Base-by-base conservation (phyloP, 1,140 invertebrate species). In the Apis dorsata region DNA sequence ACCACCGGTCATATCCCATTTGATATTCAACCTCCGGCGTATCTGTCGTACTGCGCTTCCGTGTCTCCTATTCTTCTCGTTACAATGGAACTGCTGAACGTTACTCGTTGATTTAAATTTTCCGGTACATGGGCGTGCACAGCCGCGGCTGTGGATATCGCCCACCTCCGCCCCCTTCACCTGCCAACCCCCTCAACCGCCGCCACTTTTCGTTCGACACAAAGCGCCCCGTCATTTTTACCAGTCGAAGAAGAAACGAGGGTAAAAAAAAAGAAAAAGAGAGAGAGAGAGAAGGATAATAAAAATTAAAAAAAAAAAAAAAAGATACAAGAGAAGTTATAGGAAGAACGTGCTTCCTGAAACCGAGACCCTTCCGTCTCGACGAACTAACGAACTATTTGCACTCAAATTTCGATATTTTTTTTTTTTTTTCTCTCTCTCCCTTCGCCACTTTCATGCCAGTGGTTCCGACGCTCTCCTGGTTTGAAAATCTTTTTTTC, bases 101-200 rank as follows among this genome's bases (percentile, higher is more conserved):
- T 85, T 87, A 86, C 85, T 87, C 87, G 85, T 86, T 91, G 85
- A 91, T 91, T 89, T 90, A 91, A 91, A 90, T 90, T 91, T 90
- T 89, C 89, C 90, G 86, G 88, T 84, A 86, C 83, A 85, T 83
- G 81, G 73, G 34, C 75, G 81, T 74, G 60, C 79, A 81, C 71
- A 72, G 63, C 72, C 63, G 28, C 70, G 59, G 68, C 62, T 77
- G 24, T 24, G 79, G 55, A 84, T 84, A 84, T 84, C 78, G 68
- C 55, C 7, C 21, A 17, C n/a, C 78, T 10, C 63, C 7, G 5
- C 12, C 28, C 7, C 34, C 9, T 63, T 10, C 5, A 15, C 3
- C 15, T 1, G 1, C 24, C 57, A 2, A 5, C 59, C 13, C 59
- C 28, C 21, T 9, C 1, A 9, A 7, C 79, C 51, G 2, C 12